These are phyloP conservation scores for Disparrhopalites patrizii DNA, from an alignment of 2,888 invertebrate genomes.

Conservation along the genomic window DNA sequence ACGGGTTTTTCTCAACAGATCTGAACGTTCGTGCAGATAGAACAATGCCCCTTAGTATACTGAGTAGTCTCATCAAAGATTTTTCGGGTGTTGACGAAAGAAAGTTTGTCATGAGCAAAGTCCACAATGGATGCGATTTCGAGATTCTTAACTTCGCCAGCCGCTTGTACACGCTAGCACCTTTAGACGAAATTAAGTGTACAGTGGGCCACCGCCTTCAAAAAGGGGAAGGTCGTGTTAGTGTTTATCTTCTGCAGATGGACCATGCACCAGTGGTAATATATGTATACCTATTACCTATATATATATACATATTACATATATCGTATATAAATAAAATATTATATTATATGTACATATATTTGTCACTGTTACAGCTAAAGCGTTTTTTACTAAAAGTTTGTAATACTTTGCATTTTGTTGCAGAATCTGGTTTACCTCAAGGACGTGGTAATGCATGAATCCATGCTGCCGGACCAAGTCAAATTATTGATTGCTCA, in stretches of 20 bases:
- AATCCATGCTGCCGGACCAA: conserved; percentile 28
- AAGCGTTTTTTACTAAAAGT: too few species aligned
- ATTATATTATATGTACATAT: too few species aligned
- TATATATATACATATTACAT: too few species aligned
- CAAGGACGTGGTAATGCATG: conserved; percentile 30
- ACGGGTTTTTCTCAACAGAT: conserved; percentile 11
- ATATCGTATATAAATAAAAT: too few species aligned
- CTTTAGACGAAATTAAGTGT: conserved; percentile 32
- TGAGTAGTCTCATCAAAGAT: conserved; percentile 28
- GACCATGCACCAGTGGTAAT: conserved; percentile 9
- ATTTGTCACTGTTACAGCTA: too few species aligned
- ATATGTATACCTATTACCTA: too few species aligned
- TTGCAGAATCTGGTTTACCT: conserved; percentile 30
- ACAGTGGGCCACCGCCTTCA: conserved; percentile 34
- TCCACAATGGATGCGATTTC: conserved; percentile 31
- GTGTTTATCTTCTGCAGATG: conserved; percentile 33
- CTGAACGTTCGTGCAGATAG: conserved; percentile 32
- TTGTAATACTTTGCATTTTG: too few species aligned
- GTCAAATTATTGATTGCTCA: conserved; percentile 20
- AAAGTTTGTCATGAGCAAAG: conserved; percentile 37
- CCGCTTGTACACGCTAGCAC: conserved; percentile 17
- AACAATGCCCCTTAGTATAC: conserved; percentile 27
- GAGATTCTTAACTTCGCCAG: conserved; percentile 31
- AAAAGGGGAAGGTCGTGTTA: conserved; percentile 36
- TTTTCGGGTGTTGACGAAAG: conserved; percentile 28